Base-by-base conservation (phyloP, 2,113 vertebrate genomes). In the Laticauda laticaudata region DNA sequence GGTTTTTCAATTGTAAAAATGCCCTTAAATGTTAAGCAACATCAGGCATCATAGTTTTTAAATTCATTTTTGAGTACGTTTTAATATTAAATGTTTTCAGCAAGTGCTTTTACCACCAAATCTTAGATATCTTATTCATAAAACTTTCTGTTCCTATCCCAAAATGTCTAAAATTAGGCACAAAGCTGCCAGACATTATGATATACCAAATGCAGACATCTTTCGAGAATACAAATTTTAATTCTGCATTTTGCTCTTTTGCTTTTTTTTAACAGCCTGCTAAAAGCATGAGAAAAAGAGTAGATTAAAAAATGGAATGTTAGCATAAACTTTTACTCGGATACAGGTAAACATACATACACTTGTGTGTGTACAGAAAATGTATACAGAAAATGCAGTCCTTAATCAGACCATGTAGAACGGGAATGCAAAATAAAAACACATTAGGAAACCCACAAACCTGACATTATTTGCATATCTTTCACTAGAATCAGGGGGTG, bases 391-490 rank as follows among this genome's bases (percentile, higher is more conserved):
- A 69, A 9, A 75, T 57, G 12, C 34, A 91, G 29, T 29, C 24
- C 55, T 86, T 61, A 48, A 87, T 59, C 0, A 87, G 11, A 39
- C 21, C 54, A 54, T 20, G 14, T 89, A 34, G 51, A 55, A 55
- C 81, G 34, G 51, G 34, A 55, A 55, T 92, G 51, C 51, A 92
- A 92, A 92, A 81, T 89, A 89, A 88, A n/a, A 90, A 85, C 8
- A 48, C 18, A 45, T 18, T 0, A 29, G 48, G 45, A 56, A 8
- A 34, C 7, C 18, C 0, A 18, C 92, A 7, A 57, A 18, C 95
- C 87, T 59, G 54, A 15, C 54, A 56, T 86, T 91, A 1, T 11
- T 88, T 7, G 34, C 26, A 24, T 20, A 4, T 0, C 18, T 53
- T 45, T 34, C 2, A 57, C 24, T 6, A 10, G 26, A 0, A 6